phyloP scores from a whole-genome alignment of 2,888 invertebrate species.

The Punctoribates punctum region DNA sequence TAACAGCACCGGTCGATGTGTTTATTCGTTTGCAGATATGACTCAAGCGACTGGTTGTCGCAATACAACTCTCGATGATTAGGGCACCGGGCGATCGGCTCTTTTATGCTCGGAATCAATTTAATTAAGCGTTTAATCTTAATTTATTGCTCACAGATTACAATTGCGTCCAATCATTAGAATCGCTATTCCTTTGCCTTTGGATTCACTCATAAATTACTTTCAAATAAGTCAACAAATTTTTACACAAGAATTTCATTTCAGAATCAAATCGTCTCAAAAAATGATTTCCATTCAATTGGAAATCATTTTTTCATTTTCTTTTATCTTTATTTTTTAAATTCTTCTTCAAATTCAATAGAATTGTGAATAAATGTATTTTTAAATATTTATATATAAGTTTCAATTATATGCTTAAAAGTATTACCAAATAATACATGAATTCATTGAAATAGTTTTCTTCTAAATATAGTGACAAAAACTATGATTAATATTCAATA shows the following conservation, averaged over 20 bases:
- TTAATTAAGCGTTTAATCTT: conserved; percentile 29
- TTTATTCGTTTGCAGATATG: conserved; percentile 27
- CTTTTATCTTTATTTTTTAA: background rate
- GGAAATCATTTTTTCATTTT: background rate
- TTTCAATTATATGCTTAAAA: background rate
- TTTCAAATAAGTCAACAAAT: background rate
- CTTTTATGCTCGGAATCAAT: background rate
- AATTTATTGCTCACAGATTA: conserved; percentile 14
- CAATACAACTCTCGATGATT: background rate
- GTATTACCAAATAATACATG: conserved; percentile 19
- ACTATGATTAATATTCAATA: conserved; percentile 16
- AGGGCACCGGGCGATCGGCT: background rate
- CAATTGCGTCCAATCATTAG: background rate
- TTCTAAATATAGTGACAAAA: conserved; percentile 32
- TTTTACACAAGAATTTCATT: background rate
- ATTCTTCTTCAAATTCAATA: background rate
- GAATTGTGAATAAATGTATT: background rate
- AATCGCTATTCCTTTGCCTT: background rate
- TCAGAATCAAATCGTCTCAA: background rate
- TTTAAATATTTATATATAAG: background rate
- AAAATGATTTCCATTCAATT: conserved; percentile 1
- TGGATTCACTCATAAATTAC: conserved; percentile 1
- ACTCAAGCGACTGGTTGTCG: background rate
- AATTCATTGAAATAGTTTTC: conserved; percentile 19
- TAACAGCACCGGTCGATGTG: conserved; percentile 22